Evolutionary conservation across 1,140 invertebrate genomes (phyloP), one percentile per base, ranked within the genome.

Genomic region (Stratiolaelaps scimitus): DNA sequence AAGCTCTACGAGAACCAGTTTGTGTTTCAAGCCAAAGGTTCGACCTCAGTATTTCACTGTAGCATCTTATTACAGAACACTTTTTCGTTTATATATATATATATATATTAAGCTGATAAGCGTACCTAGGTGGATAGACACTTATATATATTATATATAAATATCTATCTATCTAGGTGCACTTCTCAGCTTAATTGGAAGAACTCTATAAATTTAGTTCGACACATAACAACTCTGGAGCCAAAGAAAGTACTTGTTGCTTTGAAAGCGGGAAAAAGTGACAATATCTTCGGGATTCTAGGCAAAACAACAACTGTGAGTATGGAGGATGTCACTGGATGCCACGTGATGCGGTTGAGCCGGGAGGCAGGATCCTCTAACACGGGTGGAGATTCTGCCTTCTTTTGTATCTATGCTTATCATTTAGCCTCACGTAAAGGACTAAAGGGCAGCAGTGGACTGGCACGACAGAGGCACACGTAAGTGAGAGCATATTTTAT

Each of bases 381-480:
- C 29, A 26, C 66, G 7, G 23, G 23, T 7, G 66, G 67, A 30
- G 13, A 30, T 30, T 70, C 30, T 30, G 68, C 66, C 15, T 91
- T 88, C 77, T 78, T 92, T 6, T 88, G 88, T 72, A 83, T 92
- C 69, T 92, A 89, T 73, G 84, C 88, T 0, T 91, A 91, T 74
- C 82, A 83, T 47, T 74, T 89, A 68, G 85, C 53, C 15, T 29
- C 53, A 15, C 15, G 53, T 2, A 60, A 23, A 26, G 53, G 53
- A 26, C 26, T 60, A 26, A 60, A 60, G 20, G 53, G 53, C 13
- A 10, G 5, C 34, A 40, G 34, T 40, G 53, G 53, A 15, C 53
- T 60, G 53, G 23, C 20, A 86, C 71, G 85, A 64, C 6, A 84
- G 72, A 72, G 73, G 64, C 26, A 83, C n/a, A 64, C 71, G 43